phyloP scores from a whole-genome alignment of 2,888 invertebrate species.

The Melieria crassipennis region DNA sequence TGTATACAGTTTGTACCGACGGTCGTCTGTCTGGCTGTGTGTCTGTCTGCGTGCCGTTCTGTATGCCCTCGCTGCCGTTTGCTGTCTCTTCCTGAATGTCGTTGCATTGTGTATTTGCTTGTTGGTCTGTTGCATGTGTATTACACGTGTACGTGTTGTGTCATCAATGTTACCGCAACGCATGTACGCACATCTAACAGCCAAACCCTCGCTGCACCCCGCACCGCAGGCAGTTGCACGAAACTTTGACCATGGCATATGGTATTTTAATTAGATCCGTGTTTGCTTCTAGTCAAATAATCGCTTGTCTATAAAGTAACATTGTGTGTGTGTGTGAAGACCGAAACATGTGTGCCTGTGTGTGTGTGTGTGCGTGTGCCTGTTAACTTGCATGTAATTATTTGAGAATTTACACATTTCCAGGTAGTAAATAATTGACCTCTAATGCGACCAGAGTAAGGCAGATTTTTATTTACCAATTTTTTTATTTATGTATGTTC shows the following conservation, averaged over 20 bases:
- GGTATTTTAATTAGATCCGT: constrained; percentile 6
- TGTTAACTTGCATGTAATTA: constrained; percentile 4
- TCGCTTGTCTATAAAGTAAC: too few relatives aligned
- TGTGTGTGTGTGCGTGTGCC: neutral
- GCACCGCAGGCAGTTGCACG: neutral
- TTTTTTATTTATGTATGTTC: too few relatives aligned
- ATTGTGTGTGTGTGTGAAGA: too few relatives aligned
- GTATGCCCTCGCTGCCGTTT: neutral
- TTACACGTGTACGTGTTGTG: neutral
- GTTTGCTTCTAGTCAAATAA: neutral
- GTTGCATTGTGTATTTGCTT: neutral
- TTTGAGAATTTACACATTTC: constrained; percentile 27
- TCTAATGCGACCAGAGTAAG: too few relatives aligned
- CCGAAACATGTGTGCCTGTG: too few relatives aligned
- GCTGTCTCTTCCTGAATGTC: neutral
- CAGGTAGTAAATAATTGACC: constrained; percentile 10
- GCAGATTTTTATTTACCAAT: too few relatives aligned
- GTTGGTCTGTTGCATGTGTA: neutral
- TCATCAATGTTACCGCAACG: neutral
- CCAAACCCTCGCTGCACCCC: too few relatives aligned
- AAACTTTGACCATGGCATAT: neutral
- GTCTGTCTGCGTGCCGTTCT: neutral
- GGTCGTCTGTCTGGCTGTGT: neutral
- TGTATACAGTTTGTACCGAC: neutral
- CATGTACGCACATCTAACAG: neutral